phyloP scores from a whole-genome alignment of 2,113 vertebrate genomes.

The Parotia lawesii region DNA sequence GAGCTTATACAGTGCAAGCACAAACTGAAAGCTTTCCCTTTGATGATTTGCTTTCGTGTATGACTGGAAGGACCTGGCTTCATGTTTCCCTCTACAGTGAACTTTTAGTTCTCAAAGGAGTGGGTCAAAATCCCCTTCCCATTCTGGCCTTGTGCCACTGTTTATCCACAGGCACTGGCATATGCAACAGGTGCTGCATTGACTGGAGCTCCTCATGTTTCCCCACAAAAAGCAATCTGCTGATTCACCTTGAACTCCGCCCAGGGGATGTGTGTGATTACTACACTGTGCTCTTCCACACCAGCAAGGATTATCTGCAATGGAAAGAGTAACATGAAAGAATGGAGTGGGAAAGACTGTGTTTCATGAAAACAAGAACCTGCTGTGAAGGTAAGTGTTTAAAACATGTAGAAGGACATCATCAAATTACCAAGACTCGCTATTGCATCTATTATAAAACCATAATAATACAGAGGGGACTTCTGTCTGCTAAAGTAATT shows the following conservation, averaged over 20 bases:
- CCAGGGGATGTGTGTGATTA: background rate
- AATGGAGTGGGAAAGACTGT: background rate
- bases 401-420: background rate
- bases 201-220: fast-evolving
- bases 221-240: background rate
- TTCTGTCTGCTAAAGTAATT: background rate
- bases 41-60: background rate
- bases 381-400: background rate
- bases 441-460: background rate
- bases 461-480: background rate
- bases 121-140: background rate
- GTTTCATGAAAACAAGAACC: background rate
- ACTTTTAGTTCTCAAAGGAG: background rate
- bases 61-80: background rate
- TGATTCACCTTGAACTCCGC: background rate
- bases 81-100: background rate
- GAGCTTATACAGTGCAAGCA: fast-evolving
- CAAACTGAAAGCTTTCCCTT: background rate
- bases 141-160: background rate
- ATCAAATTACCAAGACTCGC: background rate
- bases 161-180: background rate
- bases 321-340: background rate
- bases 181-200: background rate
- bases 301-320: background rate
- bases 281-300: background rate